Percentiles rank a stretch among this genome's conserved stretches.
Conservation (phyloP, 2,113 vertebrate species). For the Misgurnus anguillicaudatus region DNA sequence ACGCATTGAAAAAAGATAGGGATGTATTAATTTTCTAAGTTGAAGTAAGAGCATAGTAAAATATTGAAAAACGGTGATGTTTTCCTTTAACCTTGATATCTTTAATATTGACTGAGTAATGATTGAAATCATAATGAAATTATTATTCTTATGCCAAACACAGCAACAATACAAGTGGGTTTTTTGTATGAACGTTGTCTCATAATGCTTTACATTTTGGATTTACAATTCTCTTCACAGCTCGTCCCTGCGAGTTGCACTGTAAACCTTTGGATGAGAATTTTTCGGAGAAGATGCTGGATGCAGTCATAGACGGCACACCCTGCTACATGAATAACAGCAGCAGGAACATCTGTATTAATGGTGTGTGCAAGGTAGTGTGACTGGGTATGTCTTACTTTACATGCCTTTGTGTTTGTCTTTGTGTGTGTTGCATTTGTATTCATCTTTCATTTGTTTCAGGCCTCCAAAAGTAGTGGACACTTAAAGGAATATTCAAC, state of each 20-base stretch:
- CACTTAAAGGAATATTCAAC: too few relatives aligned
- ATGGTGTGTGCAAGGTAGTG: constrained; percentile 99
- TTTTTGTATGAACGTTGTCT: neutral
- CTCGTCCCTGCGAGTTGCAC: constrained; percentile 90
- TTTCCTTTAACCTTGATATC: too few relatives aligned
- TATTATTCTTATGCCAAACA: too few relatives aligned
- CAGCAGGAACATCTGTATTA: constrained; percentile 91
- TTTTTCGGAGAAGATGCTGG: constrained; percentile 95
- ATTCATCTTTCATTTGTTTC: neutral
- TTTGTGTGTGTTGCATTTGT: neutral
- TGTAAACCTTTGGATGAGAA: constrained; percentile 83
- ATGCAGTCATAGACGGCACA: constrained; percentile 92
- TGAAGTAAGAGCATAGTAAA: too few relatives aligned
- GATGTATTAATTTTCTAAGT: too few relatives aligned
- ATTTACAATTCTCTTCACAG: constrained; percentile 64
- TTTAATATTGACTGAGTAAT: too few relatives aligned
- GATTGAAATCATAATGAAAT: too few relatives aligned
- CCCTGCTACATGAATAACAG: constrained; percentile 89
- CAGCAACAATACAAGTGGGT: too few relatives aligned
- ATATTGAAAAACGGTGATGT: too few relatives aligned
- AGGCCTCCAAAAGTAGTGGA: too few relatives aligned
- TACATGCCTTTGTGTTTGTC: neutral
- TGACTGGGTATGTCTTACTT: constrained; percentile 66
- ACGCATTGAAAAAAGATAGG: too few relatives aligned
- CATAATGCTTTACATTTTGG: too few relatives aligned